A percentile compares a stretch with the other conserved stretches of the same genome.
phyloP scores from a whole-genome alignment of 2,888 invertebrate species.

The Ophioninae sp. region DNA sequence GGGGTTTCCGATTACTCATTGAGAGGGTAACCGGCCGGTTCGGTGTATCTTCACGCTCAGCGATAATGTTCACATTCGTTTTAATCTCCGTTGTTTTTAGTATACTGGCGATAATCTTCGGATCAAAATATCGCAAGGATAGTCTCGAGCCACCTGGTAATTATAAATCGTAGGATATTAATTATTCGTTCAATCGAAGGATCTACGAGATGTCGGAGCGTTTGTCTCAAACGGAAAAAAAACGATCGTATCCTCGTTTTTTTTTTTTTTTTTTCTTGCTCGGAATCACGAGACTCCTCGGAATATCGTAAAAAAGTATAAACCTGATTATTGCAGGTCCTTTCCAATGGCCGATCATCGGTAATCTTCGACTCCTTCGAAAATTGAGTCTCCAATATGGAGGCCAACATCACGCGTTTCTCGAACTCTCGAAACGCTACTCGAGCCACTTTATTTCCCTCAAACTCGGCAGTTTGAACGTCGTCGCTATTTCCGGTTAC shows the following conservation, averaged over 20 bases:
- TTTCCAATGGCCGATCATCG: slow-evolving; percentile 75
- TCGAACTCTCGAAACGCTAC: slow-evolving; percentile 71
- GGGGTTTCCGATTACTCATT: slow-evolving; percentile 24
- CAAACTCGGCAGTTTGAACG: slow-evolving; percentile 66
- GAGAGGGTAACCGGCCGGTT: slow-evolving; percentile 16
- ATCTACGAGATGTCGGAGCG: not conserved
- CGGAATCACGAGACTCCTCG: not conserved
- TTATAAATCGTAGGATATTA: slow-evolving; percentile 16
- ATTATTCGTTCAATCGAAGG: not conserved
- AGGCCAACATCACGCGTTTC: slow-evolving; percentile 73
- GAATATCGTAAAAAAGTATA: not conserved
- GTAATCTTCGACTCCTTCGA: slow-evolving; percentile 69
- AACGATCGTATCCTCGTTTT: no score
- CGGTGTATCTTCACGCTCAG: not conserved
- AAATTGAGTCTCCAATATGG: slow-evolving; percentile 67
- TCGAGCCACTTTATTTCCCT: slow-evolving; percentile 71
- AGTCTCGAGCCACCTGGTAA: slow-evolving; percentile 50
- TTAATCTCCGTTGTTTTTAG: slow-evolving; percentile 50
- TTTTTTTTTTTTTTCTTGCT: no score
- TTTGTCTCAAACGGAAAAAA: no score
- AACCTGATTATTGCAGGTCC: no score
- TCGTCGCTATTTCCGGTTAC: slow-evolving; percentile 82
- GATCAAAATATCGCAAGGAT: slow-evolving; percentile 37
- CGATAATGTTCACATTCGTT: slow-evolving; percentile 48
- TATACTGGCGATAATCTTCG: slow-evolving; percentile 45